Evolutionary conservation across 2,113 vertebrate species (phyloP).

Genomic region (Thryonomys swinderianus): DNA sequence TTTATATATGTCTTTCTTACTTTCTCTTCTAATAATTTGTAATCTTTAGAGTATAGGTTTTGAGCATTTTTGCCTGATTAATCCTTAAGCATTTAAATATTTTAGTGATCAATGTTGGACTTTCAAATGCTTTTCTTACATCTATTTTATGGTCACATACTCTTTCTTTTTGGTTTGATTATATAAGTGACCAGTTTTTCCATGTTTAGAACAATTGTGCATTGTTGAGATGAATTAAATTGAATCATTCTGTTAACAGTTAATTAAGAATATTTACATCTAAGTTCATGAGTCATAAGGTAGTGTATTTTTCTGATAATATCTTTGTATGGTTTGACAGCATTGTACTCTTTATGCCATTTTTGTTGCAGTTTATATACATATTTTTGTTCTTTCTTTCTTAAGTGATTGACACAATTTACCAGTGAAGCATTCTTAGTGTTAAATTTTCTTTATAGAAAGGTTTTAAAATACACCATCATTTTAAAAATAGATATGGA

Average conservation of each 20-base stretch:
- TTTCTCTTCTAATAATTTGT: background rate
- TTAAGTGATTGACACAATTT: background rate
- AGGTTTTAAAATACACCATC: background rate
- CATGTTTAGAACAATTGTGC: background rate
- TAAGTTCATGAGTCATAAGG: background rate
- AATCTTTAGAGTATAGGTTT: background rate
- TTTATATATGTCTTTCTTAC: background rate
- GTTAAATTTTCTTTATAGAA: slow-evolving; percentile 7
- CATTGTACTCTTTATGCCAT: background rate
- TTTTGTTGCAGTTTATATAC: background rate
- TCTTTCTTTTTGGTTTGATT: background rate
- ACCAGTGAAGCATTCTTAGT: background rate
- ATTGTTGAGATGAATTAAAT: background rate
- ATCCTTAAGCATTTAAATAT: background rate
- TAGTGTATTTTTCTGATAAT: background rate
- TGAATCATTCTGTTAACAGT: background rate
- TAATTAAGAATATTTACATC: background rate
- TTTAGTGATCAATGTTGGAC: background rate
- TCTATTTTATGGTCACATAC: background rate
- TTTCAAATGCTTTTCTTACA: background rate
- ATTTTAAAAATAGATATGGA: background rate
- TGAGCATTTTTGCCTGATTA: background rate
- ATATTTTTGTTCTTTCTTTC: background rate
- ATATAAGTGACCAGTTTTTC: background rate
- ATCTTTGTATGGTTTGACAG: background rate